Base-by-base conservation (phyloP, 2,797 vertebrate species). In the Argentina silus region DNA sequence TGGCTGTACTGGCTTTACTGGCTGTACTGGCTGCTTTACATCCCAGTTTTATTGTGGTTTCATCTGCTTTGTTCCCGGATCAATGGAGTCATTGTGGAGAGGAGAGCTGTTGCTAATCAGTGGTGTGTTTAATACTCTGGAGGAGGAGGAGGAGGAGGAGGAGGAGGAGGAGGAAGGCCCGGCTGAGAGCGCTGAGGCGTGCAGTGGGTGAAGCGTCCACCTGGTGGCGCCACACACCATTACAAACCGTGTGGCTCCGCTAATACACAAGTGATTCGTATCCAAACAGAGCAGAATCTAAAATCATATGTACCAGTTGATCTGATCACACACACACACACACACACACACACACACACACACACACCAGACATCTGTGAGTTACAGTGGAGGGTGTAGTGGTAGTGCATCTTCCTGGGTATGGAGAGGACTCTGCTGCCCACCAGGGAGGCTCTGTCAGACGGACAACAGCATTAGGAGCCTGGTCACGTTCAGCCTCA, bases 191-290 rank as follows among this genome's bases (percentile, higher is more conserved):
- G 56, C 50, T 53, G 12, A n/a, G 51, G 42, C 50, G 23, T 79
- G 73, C 73, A 85, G 71, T 65, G 61, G 1, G n/a, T 17, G 27
- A 47, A 15, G 7, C 8, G 51, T 45, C 84, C 90, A 91, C 75
- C 65, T 70, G 87, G 82, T 36, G 91, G 86, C 87, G 81, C 78
- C 80, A 73, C 47, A 83, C 55, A 75, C 73, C 81, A 17, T 74
- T 69, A 10, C 27, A 63, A 42, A 71, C 42, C 12, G 27, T 27
- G 42, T 67, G 1, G 44, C 21, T 14, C 14, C 48, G 9, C 3
- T 5, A 27, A 60, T 6, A 21, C 50, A 47, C 55, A 48, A 21
- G 8, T 23, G 23, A 19, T 36, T 51, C 44, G 50, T 60, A 43
- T 42, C 19, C 43, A 74, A 63, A 67, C 67, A 7, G 45, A 27